Base-by-base conservation (phyloP, 1,140 invertebrate genomes). In the Leptinotarsa undecemlineata region DNA sequence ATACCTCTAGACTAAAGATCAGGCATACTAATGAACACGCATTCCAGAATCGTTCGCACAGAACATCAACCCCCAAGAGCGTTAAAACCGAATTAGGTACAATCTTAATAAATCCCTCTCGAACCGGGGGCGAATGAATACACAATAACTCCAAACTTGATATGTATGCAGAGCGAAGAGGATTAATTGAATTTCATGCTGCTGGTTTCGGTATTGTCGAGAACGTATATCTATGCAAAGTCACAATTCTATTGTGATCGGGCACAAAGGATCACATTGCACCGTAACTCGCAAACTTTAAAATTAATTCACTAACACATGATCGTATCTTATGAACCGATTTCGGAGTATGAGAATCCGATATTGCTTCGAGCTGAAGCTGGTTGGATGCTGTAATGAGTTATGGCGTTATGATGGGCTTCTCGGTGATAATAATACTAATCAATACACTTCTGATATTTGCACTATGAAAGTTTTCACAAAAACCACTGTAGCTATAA, bases 81-180 rank as follows among this genome's bases (percentile, higher is more conserved):
- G 51, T 57, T 57, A 57, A 57, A 64, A 64, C 63, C 26, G 20
- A 33, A 64, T 33, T 64, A 21, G 63, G 75, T 78, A 76, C 77
- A 78, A 73, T 78, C 74, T 78, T 74, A 73, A 73, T 75, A 75
- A 78, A 78, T 76, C 68, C 74, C 61, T 60, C 62, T 15, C 20
- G 63, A 64, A 19, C 57, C 67, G 68, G 72, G 71, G 63, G 67
- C 70, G 73, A 76, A 78, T 75, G 77, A 78, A 78, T 78, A 78
- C 75, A 78, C 77, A 78, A 78, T 78, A 76, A 78, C 75, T 78
- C 75, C 77, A 72, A 76, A 79, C 71, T 79, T 77, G 78, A 79
- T 79, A 74, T 79, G 76, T 79, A 79, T 77, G 76, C 75, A 72
- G 71, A 78, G 71, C 71, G 73, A 47, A 67, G 68, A 74, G 78